phyloP scores from a whole-genome alignment of 2,888 invertebrate species.

The Rhagophthalmus giganteus region DNA sequence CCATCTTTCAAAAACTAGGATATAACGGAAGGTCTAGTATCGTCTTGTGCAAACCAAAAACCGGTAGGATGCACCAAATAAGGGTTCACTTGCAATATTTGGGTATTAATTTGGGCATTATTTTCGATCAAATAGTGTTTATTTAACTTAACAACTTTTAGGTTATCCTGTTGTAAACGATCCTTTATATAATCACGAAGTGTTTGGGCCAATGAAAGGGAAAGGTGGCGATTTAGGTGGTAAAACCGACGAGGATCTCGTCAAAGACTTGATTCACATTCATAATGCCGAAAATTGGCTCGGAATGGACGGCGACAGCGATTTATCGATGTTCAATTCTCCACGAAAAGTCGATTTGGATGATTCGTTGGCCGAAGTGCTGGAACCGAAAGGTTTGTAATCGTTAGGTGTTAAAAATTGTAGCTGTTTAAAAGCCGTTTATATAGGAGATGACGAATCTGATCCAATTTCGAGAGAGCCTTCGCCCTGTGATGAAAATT shows the following conservation, averaged over 20 bases:
- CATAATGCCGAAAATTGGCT: slow-evolving; percentile 96
- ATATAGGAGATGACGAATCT: slow-evolving; percentile 68
- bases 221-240: slow-evolving; percentile 86
- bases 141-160: slow-evolving; percentile 45
- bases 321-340: slow-evolving; percentile 78
- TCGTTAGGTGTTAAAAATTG: no score
- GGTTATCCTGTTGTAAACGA: slow-evolving; percentile 98
- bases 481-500: slow-evolving; percentile 66
- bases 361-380: slow-evolving; percentile 57
- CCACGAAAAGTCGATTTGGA: slow-evolving; percentile 68
- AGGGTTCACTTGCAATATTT: slow-evolving; percentile 97
- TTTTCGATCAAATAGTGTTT: neutral
- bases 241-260: slow-evolving; percentile 86
- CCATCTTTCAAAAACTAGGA: slow-evolving; percentile 86
- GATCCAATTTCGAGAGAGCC: slow-evolving; percentile 70
- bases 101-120: slow-evolving; percentile 62
- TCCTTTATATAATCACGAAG: slow-evolving; percentile 93
- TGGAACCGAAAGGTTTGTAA: slow-evolving; percentile 53
- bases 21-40: slow-evolving; percentile 90
- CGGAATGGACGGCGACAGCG: slow-evolving; percentile 86
- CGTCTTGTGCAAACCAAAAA: slow-evolving; percentile 91
- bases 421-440: no score
- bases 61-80: slow-evolving; percentile 98
- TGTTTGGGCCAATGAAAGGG: slow-evolving; percentile 93
- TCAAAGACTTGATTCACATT: slow-evolving; percentile 84